Evolutionary conservation across 1,140 invertebrate genomes (phyloP), one percentile per base, ranked within the genome.

Genomic region (Protaetia brevitarsis): DNA sequence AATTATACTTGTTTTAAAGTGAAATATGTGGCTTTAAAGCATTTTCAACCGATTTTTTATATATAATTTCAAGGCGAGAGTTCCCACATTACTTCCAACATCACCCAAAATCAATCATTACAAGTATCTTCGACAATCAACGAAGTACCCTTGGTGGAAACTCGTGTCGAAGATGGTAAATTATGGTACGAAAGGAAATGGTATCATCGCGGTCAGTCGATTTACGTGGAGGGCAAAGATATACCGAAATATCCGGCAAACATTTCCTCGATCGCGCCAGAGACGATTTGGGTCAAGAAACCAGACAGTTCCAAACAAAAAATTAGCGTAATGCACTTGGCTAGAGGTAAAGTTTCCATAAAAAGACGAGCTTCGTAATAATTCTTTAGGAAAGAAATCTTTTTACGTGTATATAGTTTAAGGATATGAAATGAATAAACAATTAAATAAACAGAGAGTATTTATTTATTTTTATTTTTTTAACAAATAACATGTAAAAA

Each of bases 151-250:
- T 77, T 85, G 23, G 82, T 86, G 27, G 94, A 96, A 73, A 92
- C 91, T 11, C 86, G 89, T 72, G 95, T 97, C 72, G 95, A 97
- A 81, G 94, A 97, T 83, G 95, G 95, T 62, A 95, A 96, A 83
- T 81, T 98, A 45, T 84, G 93, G 72, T 97, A 94, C 82, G 95
- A 98, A 80, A 88, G 93, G 72, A 85, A 93, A 79, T 98, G 95
- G 95, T 97, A 91, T 80, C 94, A 96, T 77, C 85, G 95, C 66
- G 95, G 95, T 2, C 94, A 97, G 80, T 89, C 92, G 67, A 88
- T 97, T 26, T 95, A 91, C 80, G 89, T 97, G 4, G 75, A 95
- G 95, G 93, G 92, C 27, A 89, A 91, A 71, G 93, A 96, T 73
- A 81, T 89, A 67, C 82, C 87, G 0, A 88, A 91, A 73, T 93